Conservation (phyloP, 1,140 invertebrate species). For the Bombus affinis region DNA sequence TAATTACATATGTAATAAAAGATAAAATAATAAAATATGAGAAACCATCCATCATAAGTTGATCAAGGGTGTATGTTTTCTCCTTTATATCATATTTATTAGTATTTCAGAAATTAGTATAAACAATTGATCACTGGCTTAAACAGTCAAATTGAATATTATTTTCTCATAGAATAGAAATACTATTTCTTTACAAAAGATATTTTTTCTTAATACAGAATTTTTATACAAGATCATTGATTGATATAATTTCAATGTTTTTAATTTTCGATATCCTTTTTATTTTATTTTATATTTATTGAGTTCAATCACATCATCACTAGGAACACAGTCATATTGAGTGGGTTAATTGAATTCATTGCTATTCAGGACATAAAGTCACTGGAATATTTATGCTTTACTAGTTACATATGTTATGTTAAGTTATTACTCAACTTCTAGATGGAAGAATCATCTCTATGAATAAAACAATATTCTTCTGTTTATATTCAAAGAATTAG, state of each 20-base stretch:
- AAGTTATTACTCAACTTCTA: neutral
- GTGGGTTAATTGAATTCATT: slow-evolving; percentile 11
- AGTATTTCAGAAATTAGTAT: no score
- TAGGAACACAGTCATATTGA: neutral
- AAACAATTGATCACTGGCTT: no score
- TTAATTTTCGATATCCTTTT: no score
- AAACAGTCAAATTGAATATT: no score
- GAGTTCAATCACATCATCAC: neutral
- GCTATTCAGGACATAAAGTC: slow-evolving; percentile 16
- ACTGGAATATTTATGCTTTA: neutral
- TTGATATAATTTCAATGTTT: no score
- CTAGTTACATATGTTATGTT: neutral
- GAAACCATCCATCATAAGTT: neutral
- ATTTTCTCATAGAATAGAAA: no score
- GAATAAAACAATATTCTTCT: neutral
- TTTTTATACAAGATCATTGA: no score
- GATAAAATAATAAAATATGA: slow-evolving; percentile 2
- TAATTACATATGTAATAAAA: slow-evolving; percentile 4
- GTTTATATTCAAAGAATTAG: neutral
- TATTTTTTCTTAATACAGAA: no score
- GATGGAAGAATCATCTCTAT: no score
- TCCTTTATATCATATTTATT: neutral
- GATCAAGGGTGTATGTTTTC: neutral
- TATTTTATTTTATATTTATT: neutral
- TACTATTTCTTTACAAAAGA: no score